These are phyloP conservation scores for Tor tambroides DNA, from an alignment of 2,113 vertebrate genomes.

Conservation along the genomic window DNA sequence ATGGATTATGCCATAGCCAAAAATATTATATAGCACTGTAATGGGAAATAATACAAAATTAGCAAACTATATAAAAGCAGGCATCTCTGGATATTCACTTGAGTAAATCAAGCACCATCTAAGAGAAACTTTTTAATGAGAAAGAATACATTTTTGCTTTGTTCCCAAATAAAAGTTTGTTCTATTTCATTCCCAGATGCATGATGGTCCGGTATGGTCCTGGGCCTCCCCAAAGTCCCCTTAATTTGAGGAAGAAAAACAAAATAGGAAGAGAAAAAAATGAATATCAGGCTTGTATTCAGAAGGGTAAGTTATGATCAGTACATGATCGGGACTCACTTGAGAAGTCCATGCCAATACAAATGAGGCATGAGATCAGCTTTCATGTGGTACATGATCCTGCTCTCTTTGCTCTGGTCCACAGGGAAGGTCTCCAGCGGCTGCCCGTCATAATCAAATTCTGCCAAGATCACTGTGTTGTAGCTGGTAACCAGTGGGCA, in stretches of 20 bases:
- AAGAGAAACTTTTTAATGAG: not conserved
- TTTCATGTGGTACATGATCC: slow-evolving; percentile 93
- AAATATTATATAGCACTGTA: not conserved
- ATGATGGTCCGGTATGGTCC: slow-evolving; percentile 87
- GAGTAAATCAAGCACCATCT: not conserved
- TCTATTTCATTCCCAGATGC: slow-evolving; percentile 89
- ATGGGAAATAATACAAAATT: not conserved
- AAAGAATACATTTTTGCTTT: not conserved
- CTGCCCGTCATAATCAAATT: slow-evolving; percentile 88
- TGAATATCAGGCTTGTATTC: not conserved
- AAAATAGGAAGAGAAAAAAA: not conserved
- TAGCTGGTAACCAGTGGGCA: slow-evolving; percentile 93
- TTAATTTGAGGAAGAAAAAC: slow-evolving; percentile 58
- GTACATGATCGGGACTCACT: slow-evolving; percentile 74
- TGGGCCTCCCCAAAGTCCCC: slow-evolving; percentile 95
- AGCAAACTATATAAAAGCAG: not conserved
- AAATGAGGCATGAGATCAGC: slow-evolving; percentile 93
- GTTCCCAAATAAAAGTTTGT: not conserved
- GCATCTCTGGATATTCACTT: not conserved
- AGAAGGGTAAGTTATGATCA: not conserved
- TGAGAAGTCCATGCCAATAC: slow-evolving; percentile 92
- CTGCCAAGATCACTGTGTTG: slow-evolving; percentile 90
- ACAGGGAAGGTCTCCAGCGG: slow-evolving; percentile 96
- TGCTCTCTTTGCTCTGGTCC: slow-evolving; percentile 91
- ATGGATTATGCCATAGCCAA: too few relatives aligned